Percentiles rank a stretch among this genome's conserved stretches.
These are phyloP conservation scores for Amblyopsis hoosieri DNA, from an alignment of 2,797 vertebrate genomes.

Conservation along the genomic window DNA sequence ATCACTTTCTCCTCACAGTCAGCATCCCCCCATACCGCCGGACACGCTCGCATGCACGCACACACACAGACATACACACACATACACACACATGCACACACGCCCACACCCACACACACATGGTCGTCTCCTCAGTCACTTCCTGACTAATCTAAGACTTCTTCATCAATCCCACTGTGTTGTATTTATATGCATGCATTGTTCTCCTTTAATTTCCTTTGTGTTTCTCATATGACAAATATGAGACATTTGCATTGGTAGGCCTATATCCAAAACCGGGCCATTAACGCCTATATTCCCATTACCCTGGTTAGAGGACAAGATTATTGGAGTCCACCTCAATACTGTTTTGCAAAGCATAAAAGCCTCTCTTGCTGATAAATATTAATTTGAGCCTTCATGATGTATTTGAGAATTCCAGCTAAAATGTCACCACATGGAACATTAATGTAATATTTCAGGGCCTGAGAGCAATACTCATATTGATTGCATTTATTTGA, in stretches of 20 bases:
- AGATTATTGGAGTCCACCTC: conserved; percentile 88
- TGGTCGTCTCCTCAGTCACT: no score
- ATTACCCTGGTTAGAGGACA: conserved; percentile 74
- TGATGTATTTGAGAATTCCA: conserved; percentile 99
- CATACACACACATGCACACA: no score
- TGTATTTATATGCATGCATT: conserved; percentile 9
- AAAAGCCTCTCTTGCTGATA: conserved; percentile 99
- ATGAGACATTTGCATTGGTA: conserved; percentile 25
- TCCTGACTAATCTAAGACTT: background rate
- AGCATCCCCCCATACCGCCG: background rate
- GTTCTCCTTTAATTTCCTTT: conserved; percentile 8
- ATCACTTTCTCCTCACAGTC: conserved; percentile 17
- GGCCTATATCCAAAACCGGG: conserved; percentile 51
- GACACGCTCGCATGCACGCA: background rate
- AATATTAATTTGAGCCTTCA: conserved; percentile 99
- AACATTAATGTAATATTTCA: conserved; percentile 99
- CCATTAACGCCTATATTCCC: conserved; percentile 50
- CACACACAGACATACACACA: no score
- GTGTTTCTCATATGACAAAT: conserved; percentile 12
- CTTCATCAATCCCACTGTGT: conserved; percentile 10
- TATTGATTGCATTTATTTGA: conserved; percentile 99
- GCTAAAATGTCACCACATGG: conserved; percentile 99
- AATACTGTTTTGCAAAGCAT: conserved; percentile 99
- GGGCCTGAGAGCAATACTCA: conserved; percentile 99
- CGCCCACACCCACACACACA: no score